phyloP scores from a whole-genome alignment of 2,113 vertebrate species.

The Mirounga angustirostris region DNA sequence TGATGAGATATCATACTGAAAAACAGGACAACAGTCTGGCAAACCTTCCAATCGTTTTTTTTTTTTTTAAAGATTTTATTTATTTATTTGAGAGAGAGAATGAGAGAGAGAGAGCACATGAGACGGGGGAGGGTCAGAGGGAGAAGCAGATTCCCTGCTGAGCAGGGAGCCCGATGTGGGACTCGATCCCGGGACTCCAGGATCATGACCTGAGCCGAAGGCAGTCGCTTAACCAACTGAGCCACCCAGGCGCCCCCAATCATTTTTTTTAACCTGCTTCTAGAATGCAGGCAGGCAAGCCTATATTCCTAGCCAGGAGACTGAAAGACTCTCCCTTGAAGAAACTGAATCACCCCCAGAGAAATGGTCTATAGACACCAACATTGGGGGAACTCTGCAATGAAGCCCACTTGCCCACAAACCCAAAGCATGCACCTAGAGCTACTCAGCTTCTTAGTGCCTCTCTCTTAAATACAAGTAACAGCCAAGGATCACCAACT shows the following conservation, averaged over 20 bases:
- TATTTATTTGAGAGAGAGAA: too few species aligned
- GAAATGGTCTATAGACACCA: neutral
- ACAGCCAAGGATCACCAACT: neutral
- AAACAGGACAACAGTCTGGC: constrained; percentile 10
- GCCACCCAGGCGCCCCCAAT: too few species aligned
- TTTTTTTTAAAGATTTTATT: neutral
- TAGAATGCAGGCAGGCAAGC: neutral
- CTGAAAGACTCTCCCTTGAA: neutral
- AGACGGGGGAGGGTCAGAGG: too few species aligned
- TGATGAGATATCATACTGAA: neutral
- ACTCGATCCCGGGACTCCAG: too few species aligned
- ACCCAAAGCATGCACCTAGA: neutral
- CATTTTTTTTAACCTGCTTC: neutral
- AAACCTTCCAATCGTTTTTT: neutral
- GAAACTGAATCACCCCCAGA: neutral
- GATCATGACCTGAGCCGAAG: too few species aligned
- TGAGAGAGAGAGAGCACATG: too few species aligned
- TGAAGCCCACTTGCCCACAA: neutral
- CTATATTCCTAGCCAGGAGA: neutral
- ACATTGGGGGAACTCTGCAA: neutral
- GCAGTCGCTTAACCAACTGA: too few species aligned
- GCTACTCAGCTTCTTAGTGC: neutral
- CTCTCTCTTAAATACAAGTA: neutral
- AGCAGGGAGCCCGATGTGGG: too few species aligned
- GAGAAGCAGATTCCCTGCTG: too few species aligned